Conservation (phyloP, 2,113 vertebrate species). For the Todiramphus chloris region DNA sequence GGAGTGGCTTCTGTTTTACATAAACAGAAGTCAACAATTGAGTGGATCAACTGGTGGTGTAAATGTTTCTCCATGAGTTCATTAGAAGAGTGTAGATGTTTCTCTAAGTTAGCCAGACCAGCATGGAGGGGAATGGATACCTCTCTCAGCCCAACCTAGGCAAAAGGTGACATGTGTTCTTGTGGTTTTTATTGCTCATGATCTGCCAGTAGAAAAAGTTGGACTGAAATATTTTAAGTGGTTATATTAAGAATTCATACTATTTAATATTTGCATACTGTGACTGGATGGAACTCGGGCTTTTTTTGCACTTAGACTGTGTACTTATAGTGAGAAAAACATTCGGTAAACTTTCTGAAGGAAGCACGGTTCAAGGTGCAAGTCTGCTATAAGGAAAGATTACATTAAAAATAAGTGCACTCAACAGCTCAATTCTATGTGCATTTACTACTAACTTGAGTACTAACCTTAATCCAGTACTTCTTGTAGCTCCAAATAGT, state of each 20-base stretch:
- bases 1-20: neutral
- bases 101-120: neutral
- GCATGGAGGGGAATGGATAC: neutral
- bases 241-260: neutral
- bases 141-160: neutral
- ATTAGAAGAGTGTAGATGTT: neutral
- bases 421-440: neutral
- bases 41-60: neutral
- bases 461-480: neutral
- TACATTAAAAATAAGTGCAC: neutral
- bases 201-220: neutral
- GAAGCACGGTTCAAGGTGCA: neutral
- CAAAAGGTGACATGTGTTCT: neutral
- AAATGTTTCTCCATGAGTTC: neutral
- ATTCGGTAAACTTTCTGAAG: neutral
- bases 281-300: neutral
- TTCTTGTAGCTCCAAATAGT: neutral
- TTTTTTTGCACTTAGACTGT: neutral
- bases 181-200: neutral
- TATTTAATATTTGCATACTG: neutral
- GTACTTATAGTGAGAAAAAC: neutral
- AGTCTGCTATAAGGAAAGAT: neutral
- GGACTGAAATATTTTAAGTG: neutral
- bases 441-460: neutral
- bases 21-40: neutral